Evolutionary conservation across 1,140 invertebrate species (phyloP), one percentile per base, ranked within the genome.

Genomic region (Cherax destructor): DNA sequence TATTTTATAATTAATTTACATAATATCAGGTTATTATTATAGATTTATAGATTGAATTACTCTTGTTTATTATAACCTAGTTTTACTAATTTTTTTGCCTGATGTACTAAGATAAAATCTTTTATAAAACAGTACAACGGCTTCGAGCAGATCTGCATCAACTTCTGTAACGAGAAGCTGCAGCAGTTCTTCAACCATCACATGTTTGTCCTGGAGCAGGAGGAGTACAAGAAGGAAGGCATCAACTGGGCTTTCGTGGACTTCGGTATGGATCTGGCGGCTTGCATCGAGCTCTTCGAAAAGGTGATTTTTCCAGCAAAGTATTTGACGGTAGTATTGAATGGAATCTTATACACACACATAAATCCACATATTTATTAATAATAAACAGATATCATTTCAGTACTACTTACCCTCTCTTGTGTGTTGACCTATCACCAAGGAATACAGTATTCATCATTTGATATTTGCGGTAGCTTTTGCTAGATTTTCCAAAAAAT

Each of bases 121-220:
- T 61, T 47, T 83, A 21, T 7, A 0, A 13, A 83, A 13, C 30
- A 56, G 59, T 83, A 61, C 80, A 83, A 83, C 59, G 50, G 80
- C 13, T 56, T 61, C 80, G 80, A 83, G 80, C 50, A 83, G 80
- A 83, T 79, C 50, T 79, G 77, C n/a, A 79, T 79, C 77, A 79
- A 79, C 77, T 79, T 79, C 77, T 79, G 77, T 79, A 79, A 79
- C 21, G 77, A 79, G 77, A 79, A 79, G 77, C 50, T 79, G 77
- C 77, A 79, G 47, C 77, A 79, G 50, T 79, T 79, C 77, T 79
- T 79, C 77, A 79, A 79, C 77, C 77, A 79, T 79, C 77, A 79
- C 77, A 85, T 85, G 83, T 85, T 85, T 59, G 83, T 85, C 65
- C 83, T 85, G 83, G 83, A 85, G 65, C 83, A 85, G 69, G 83